Percentiles rank a stretch among this genome's conserved stretches.
phyloP scores from a whole-genome alignment of 2,797 vertebrate genomes.

The Siniperca scherzeri region DNA sequence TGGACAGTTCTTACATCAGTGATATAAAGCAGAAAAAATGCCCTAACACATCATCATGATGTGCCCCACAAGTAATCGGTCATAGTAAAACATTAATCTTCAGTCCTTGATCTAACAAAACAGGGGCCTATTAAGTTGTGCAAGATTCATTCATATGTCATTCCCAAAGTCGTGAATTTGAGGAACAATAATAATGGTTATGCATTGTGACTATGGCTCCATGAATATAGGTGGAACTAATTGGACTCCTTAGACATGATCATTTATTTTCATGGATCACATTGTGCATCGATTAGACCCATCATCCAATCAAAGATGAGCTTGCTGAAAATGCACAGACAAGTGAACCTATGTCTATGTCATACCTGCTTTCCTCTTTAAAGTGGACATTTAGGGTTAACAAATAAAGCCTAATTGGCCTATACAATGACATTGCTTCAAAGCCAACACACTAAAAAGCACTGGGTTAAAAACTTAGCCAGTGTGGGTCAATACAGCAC shows the following conservation, averaged over 20 bases:
- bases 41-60: constrained; percentile 1
- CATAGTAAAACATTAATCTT: constrained; percentile 13
- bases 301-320: neutral
- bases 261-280: neutral
- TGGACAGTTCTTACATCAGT: constrained; percentile 9
- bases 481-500: no score
- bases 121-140: neutral
- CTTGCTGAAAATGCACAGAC: neutral
- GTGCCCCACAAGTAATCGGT: neutral
- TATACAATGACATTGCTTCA: neutral
- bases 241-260: neutral
- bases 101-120: neutral
- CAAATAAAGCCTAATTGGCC: neutral
- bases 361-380: neutral
- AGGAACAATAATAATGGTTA: neutral
- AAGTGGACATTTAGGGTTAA: neutral
- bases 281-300: neutral
- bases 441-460: neutral
- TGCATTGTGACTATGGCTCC: neutral
- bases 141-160: neutral
- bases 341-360: no score
- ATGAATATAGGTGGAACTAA: neutral
- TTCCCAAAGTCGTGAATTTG: constrained; percentile 8
- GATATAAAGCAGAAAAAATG: neutral
- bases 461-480: neutral